Evolutionary conservation across 1,140 invertebrate genomes (phyloP).

Genomic region (Zaprionus ghesquierei): DNA sequence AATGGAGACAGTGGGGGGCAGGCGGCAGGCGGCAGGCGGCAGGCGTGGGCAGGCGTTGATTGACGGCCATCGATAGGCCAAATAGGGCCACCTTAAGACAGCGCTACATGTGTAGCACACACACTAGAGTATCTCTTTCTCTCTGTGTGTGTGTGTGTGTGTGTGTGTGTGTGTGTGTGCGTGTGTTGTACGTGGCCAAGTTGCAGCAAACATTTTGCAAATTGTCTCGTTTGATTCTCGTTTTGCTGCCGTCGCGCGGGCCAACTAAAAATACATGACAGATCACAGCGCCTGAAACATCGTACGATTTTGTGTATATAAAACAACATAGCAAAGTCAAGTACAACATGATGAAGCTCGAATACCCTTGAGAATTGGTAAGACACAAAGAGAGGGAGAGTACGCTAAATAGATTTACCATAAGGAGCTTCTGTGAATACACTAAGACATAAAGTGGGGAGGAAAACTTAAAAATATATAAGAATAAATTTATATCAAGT

Average conservation of each 20-base stretch:
- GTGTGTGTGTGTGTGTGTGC: neutral
- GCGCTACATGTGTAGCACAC: neutral
- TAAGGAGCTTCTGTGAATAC: neutral
- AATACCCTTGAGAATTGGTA: slow-evolving; percentile 33
- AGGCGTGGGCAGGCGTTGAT: slow-evolving; percentile 37
- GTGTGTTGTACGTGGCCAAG: slow-evolving; percentile 10
- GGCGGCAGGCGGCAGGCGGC: slow-evolving; percentile 19
- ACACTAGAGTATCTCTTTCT: neutral
- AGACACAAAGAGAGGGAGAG: neutral
- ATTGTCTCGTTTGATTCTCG: slow-evolving; percentile 60
- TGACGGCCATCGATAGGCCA: slow-evolving; percentile 51
- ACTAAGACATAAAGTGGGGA: neutral
- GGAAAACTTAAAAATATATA: neutral
- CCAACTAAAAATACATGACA: slow-evolving; percentile 64
- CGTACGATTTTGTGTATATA: slow-evolving; percentile 79
- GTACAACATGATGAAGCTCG: slow-evolving; percentile 9
- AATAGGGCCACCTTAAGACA: slow-evolving; percentile 31
- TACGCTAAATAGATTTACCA: no score
- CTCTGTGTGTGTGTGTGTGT: neutral
- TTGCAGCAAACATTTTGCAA: slow-evolving; percentile 70
- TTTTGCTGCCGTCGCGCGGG: slow-evolving; percentile 61
- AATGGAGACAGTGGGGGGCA: slow-evolving; percentile 15
- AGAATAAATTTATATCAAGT: no score
- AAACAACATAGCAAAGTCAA: slow-evolving; percentile 51
- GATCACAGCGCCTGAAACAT: slow-evolving; percentile 64